Evolutionary conservation across 2,113 vertebrate genomes (phyloP).

Genomic region (Andinoacara biseriatus): DNA sequence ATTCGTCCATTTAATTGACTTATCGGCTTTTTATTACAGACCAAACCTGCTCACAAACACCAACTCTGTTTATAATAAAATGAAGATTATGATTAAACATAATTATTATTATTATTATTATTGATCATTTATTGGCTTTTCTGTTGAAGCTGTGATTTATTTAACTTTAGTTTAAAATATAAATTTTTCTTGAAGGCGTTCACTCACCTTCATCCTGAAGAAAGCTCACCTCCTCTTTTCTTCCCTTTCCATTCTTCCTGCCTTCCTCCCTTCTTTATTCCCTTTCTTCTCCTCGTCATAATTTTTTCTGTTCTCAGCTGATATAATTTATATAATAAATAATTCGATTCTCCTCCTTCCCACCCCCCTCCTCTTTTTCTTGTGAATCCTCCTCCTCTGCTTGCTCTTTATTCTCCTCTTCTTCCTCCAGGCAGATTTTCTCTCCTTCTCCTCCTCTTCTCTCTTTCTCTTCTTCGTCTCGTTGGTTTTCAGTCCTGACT

Average conservation of each 20-base stretch:
- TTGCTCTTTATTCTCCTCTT: not conserved
- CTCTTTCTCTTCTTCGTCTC: not conserved
- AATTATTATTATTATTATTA: not conserved
- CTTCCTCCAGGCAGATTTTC: not conserved
- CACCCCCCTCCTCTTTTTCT: no score
- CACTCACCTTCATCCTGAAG: constrained; percentile 8
- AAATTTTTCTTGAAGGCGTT: not conserved
- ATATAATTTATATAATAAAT: not conserved
- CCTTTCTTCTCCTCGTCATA: not conserved
- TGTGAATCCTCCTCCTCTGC: not conserved
- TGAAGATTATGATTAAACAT: not conserved
- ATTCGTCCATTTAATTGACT: constrained; percentile 22
- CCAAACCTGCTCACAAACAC: not conserved
- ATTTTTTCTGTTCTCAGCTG: not conserved
- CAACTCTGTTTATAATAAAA: not conserved
- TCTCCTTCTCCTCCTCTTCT: not conserved
- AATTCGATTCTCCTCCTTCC: not conserved
- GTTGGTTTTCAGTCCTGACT: not conserved
- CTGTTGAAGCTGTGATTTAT: not conserved
- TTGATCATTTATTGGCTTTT: not conserved
- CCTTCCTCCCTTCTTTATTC: not conserved
- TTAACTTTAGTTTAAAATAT: not conserved
- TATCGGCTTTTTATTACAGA: not conserved
- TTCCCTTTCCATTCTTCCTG: not conserved
- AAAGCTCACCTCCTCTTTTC: not conserved